Base-by-base conservation (phyloP, 2,888 invertebrate species). In the Lepeophtheirus nordmannii region DNA sequence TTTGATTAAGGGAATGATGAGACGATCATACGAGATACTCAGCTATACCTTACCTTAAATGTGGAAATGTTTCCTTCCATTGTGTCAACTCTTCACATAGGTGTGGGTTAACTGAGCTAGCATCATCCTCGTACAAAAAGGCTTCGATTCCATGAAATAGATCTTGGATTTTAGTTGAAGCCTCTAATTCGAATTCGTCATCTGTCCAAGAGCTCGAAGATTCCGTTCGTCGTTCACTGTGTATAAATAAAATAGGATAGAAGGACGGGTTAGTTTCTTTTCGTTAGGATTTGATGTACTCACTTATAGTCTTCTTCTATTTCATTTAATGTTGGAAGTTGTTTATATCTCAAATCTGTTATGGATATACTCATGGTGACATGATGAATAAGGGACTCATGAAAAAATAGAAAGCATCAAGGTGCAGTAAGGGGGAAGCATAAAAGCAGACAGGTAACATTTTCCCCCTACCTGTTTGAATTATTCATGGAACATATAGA, bases 171-270 rank as follows among this genome's bases (percentile, higher is more conserved):
- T 62, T 39, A 20, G 20, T 40, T 17, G 62, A 38, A 10, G 62
- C 39, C 39, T 62, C 62, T 1, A 20, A 10, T 22, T 62, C 62
- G 11, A 62, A 20, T 23, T 62, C 65, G 22, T 65, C 65, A 39
- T 65, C 65, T 8, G 65, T 57, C 65, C 65, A 65, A n/a, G 65
- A 65, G 20, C 56, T 23, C n/a, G 65, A 65, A n/a, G 57, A 57
- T 17, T 65, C 65, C 10, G 65, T 65, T 1, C 30, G 57, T 58
- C 58, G 58, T n/a, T 65, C 65, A 65, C 53, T 46, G 8, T 17
- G 30, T 30, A 30, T 30, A 2, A 2, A 30, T 30, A 30, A 46
- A 17, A 17, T 14, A 46, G 17, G 53, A 46, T n/a, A 46, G 8
- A 46, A 8, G 53, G 2, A 46, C 2, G 2, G 53, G 8, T 46